These are phyloP conservation scores for Peribatodes rhomboidaria DNA, from an alignment of 2,888 invertebrate genomes.

Conservation along the genomic window DNA sequence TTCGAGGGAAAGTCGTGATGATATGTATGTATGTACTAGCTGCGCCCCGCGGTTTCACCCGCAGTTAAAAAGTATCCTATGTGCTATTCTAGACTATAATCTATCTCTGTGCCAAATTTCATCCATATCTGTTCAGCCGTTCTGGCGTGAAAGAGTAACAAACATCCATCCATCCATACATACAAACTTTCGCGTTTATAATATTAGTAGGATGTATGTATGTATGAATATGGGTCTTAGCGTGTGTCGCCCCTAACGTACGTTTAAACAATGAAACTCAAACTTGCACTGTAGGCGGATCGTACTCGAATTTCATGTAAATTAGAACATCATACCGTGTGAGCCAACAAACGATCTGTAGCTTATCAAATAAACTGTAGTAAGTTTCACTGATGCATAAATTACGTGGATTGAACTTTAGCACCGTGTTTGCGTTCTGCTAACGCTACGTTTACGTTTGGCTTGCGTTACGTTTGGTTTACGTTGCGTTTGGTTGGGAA, in stretches of 20 bases:
- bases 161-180: no score
- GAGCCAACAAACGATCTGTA: conserved; percentile 28
- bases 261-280: conserved; percentile 17
- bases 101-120: no score
- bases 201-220: no score
- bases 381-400: conserved; percentile 37
- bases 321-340: conserved; percentile 29
- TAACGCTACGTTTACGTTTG: conserved; percentile 20
- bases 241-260: conserved; percentile 9
- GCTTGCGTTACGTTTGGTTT: conserved; percentile 21
- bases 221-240: no score
- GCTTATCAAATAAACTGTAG: conserved; percentile 33
- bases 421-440: conserved; percentile 29
- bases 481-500: conserved; percentile 15
- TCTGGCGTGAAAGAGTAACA: no score
- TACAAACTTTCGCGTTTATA: no score
- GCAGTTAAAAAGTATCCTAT: no score
- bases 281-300: conserved; percentile 45
- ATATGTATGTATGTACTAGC: no score
- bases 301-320: conserved; percentile 32
- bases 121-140: no score
- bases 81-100: no score
- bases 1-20: no score
- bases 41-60: no score
- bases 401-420: conserved; percentile 25